These are phyloP conservation scores for Polydrusus pterygomalis DNA, from an alignment of 2,888 invertebrate species.

Conservation along the genomic window DNA sequence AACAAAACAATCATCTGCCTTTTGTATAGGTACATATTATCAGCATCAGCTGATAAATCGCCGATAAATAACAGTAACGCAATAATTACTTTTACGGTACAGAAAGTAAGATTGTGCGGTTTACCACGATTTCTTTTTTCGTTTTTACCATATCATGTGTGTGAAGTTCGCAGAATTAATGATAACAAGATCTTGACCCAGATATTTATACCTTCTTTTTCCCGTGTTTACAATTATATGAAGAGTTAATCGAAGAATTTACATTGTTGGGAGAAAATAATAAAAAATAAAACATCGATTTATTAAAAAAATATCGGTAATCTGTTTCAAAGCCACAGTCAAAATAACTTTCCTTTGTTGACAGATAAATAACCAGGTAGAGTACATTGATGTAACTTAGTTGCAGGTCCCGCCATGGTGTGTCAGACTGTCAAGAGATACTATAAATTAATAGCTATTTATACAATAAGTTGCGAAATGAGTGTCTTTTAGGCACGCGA, in stretches of 20 bases:
- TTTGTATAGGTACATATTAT: too few species aligned
- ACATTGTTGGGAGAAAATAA: background rate
- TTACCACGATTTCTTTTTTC: conserved; percentile 27
- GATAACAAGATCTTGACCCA: conserved; percentile 25
- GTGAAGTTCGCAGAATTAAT: conserved; percentile 16
- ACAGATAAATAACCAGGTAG: too few species aligned
- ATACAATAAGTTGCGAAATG: too few species aligned
- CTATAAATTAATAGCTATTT: too few species aligned
- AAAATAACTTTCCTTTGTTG: background rate
- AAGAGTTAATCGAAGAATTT: background rate
- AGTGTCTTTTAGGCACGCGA: too few species aligned
- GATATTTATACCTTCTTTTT: conserved; percentile 4
- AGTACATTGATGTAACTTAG: too few species aligned
- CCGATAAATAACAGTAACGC: conserved; percentile 6
- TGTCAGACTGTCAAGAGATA: too few species aligned
- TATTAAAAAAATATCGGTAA: too few species aligned
- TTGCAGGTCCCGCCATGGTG: too few species aligned
- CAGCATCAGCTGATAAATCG: conserved; percentile 6
- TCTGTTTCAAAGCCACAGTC: too few species aligned
- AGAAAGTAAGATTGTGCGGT: conserved; percentile 17
- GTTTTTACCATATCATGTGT: background rate
- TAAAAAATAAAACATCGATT: background rate
- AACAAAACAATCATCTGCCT: background rate
- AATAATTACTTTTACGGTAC: conserved; percentile 11
- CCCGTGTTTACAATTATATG: background rate